Evolutionary conservation across 2,113 vertebrate genomes (phyloP).

Genomic region (Pelusios castaneus): DNA sequence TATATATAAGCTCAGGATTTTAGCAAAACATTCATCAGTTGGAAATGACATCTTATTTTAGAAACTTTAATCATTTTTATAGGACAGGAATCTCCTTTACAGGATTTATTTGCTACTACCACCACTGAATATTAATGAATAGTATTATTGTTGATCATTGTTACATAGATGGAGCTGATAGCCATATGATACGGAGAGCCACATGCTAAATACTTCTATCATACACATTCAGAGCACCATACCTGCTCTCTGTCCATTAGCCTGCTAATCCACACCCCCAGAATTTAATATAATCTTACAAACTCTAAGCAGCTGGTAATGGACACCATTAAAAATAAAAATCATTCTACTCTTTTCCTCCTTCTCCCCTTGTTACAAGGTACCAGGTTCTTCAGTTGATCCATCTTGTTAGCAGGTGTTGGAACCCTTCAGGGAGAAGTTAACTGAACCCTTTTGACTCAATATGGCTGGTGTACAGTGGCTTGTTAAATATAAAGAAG

Average conservation of each 20-base stretch:
- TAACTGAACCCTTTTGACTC: background rate
- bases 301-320: background rate
- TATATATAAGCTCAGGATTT: background rate
- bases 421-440: background rate
- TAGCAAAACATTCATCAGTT: background rate
- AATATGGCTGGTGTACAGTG: background rate
- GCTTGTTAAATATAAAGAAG: background rate
- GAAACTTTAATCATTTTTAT: background rate
- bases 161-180: background rate
- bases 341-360: background rate
- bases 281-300: background rate
- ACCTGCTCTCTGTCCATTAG: background rate
- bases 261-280: background rate
- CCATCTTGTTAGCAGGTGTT: background rate
- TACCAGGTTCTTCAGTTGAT: accelerated
- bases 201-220: background rate
- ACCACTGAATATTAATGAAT: background rate
- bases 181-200: background rate
- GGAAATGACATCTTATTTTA: background rate
- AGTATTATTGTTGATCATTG: background rate
- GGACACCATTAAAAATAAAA: background rate
- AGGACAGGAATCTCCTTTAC: background rate
- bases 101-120: background rate
- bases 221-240: background rate
- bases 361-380: background rate